These are phyloP conservation scores for Mesochorus sp. DNA, from an alignment of 2,888 invertebrate genomes.

Conservation along the genomic window DNA sequence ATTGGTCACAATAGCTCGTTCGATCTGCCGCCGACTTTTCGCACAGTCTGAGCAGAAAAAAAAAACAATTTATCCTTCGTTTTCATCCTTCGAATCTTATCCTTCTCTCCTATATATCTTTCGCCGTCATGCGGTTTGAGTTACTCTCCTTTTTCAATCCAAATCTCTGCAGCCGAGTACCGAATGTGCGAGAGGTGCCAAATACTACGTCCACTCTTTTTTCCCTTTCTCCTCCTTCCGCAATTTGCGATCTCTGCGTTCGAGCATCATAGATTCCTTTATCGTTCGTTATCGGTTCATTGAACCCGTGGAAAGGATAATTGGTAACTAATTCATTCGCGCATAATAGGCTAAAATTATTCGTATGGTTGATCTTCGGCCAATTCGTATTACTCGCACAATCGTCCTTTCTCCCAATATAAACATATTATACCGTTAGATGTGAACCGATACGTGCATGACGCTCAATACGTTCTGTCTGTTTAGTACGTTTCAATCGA, in stretches of 20 bases:
- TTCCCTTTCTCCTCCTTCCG: too few relatives aligned
- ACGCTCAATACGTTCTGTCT: conserved; percentile 9
- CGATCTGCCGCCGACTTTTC: conserved; percentile 48
- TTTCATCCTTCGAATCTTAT: conserved; percentile 2
- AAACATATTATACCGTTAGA: neutral
- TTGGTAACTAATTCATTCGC: conserved; percentile 53
- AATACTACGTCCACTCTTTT: conserved; percentile 25
- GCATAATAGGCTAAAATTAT: conserved; percentile 36
- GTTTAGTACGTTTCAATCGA: conserved; percentile 28
- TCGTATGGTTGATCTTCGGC: conserved; percentile 35
- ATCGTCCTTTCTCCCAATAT: neutral
- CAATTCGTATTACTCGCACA: conserved; percentile 27
- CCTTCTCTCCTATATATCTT: neutral
- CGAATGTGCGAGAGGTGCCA: conserved; percentile 27
- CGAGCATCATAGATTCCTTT: conserved; percentile 49
- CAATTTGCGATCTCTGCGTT: conserved; percentile 34
- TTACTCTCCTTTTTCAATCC: conserved; percentile 9
- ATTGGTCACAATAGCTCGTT: conserved; percentile 46
- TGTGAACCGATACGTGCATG: neutral
- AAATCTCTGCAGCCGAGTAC: conserved; percentile 6
- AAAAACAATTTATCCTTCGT: conserved; percentile 36
- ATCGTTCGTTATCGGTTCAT: conserved; percentile 54
- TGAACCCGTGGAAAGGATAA: conserved; percentile 48
- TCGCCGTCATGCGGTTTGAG: neutral
- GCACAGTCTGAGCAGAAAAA: conserved; percentile 23